These are phyloP conservation scores for Corythoichthys haematopterus DNA, from an alignment of 2,113 vertebrate genomes.

Conservation along the genomic window DNA sequence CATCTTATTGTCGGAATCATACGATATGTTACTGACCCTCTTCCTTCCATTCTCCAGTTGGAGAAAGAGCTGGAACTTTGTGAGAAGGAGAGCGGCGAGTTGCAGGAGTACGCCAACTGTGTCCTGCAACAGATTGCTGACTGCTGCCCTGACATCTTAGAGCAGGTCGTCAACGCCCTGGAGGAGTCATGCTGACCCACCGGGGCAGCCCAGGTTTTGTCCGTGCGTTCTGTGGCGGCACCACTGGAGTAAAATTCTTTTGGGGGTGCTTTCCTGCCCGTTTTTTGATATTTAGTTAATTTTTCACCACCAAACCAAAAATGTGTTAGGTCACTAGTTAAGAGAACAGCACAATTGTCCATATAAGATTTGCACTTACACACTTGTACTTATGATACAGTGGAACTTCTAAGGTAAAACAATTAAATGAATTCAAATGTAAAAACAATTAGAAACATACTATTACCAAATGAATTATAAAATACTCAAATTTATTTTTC, in stretches of 20 bases:
- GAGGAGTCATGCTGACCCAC: constrained; percentile 87
- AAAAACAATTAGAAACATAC: no score
- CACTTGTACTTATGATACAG: not conserved
- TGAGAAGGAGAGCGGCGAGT: constrained; percentile 86
- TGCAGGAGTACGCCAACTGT: constrained; percentile 95
- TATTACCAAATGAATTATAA: no score
- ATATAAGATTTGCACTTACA: not conserved
- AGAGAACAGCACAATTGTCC: not conserved
- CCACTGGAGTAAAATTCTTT: constrained; percentile 8
- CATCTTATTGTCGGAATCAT: no score
- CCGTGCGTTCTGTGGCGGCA: not conserved
- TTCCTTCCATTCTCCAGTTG: constrained; percentile 70
- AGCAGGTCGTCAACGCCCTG: constrained; percentile 95
- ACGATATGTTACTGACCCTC: not conserved
- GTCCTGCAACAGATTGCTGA: constrained; percentile 97
- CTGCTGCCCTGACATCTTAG: constrained; percentile 97
- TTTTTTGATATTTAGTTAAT: constrained; percentile 7
- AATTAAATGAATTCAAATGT: not conserved
- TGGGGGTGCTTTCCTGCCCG: constrained; percentile 51
- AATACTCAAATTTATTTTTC: no score
- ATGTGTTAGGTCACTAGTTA: not conserved
- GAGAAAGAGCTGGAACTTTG: constrained; percentile 84
- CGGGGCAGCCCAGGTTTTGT: not conserved
- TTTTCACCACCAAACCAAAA: not conserved
- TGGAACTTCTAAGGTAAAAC: not conserved